A percentile compares a stretch with the other conserved stretches of the same genome.
Evolutionary conservation across 2,888 invertebrate species (phyloP).

Genomic region (Malthinus flaveolus): DNA sequence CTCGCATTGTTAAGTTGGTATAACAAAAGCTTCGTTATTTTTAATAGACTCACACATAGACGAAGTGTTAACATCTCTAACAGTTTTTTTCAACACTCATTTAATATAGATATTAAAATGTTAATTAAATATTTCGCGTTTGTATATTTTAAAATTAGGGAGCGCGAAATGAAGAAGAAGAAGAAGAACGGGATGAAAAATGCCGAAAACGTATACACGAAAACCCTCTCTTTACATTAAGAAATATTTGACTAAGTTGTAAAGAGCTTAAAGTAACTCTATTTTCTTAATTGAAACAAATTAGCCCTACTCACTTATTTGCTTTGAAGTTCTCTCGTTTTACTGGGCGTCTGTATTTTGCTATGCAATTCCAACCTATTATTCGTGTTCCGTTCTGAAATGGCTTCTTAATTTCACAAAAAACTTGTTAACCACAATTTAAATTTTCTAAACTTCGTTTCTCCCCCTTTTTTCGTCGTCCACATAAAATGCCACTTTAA

Average conservation of each 20-base stretch:
- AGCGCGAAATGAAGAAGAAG: slow-evolving; percentile 10
- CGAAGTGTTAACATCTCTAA: slow-evolving; percentile 23
- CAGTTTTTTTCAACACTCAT: slow-evolving; percentile 3
- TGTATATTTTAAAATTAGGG: not conserved
- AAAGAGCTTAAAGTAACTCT: slow-evolving; percentile 48
- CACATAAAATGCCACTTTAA: not conserved
- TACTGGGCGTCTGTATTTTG: slow-evolving; percentile 38
- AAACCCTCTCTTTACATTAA: slow-evolving; percentile 22
- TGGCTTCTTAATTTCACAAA: slow-evolving; percentile 51
- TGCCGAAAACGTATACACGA: not conserved
- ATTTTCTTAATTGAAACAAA: slow-evolving; percentile 53
- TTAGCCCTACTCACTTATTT: slow-evolving; percentile 44
- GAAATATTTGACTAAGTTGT: slow-evolving; percentile 29
- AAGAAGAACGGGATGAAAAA: not conserved
- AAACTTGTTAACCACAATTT: slow-evolving; percentile 54
- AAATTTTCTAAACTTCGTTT: slow-evolving; percentile 51
- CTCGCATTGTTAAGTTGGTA: slow-evolving; percentile 23
- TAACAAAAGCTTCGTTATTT: slow-evolving; percentile 18
- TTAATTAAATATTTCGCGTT: slow-evolving; percentile 9
- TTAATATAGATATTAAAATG: slow-evolving; percentile 3
- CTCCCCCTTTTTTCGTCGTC: slow-evolving; percentile 37
- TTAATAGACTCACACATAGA: slow-evolving; percentile 10
- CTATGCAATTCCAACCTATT: slow-evolving; percentile 46
- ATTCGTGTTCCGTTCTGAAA: slow-evolving; percentile 50
- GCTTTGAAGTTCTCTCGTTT: slow-evolving; percentile 47